Conservation (phyloP, 1,140 invertebrate genomes). For the Drosophila auraria region DNA sequence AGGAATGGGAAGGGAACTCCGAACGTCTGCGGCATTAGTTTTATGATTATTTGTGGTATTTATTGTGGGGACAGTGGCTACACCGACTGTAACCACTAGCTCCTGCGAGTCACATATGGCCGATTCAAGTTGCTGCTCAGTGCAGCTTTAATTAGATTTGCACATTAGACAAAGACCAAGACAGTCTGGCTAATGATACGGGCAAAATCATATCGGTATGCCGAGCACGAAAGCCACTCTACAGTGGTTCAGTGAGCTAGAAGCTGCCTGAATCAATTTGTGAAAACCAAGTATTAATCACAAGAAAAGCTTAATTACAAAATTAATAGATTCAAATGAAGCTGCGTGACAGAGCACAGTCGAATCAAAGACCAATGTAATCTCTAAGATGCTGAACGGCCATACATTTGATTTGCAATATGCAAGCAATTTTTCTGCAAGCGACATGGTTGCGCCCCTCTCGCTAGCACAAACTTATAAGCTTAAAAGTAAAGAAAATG, state of each 20-base stretch:
- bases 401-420: no score
- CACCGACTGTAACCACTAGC: conserved; percentile 49
- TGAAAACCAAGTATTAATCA: not conserved
- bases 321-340: no score
- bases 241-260: conserved; percentile 9
- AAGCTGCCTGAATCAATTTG: not conserved
- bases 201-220: conserved; percentile 48
- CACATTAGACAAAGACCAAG: conserved; percentile 61
- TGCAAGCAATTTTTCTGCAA: no score
- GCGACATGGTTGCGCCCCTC: no score
- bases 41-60: conserved; percentile 82
- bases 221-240: conserved; percentile 43
- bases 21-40: conserved; percentile 72
- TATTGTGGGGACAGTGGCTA: conserved; percentile 56
- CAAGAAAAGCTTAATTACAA: no score
- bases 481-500: no score
- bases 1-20: conserved; percentile 23
- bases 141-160: conserved; percentile 78
- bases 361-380: no score
- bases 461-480: no score
- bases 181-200: conserved; percentile 65
- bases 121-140: conserved; percentile 43
- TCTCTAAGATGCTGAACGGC: no score
- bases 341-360: no score
- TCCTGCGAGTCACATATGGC: conserved; percentile 52